Base-by-base conservation (phyloP, 2,888 invertebrate species). In the Ceratothoa steindachneri region DNA sequence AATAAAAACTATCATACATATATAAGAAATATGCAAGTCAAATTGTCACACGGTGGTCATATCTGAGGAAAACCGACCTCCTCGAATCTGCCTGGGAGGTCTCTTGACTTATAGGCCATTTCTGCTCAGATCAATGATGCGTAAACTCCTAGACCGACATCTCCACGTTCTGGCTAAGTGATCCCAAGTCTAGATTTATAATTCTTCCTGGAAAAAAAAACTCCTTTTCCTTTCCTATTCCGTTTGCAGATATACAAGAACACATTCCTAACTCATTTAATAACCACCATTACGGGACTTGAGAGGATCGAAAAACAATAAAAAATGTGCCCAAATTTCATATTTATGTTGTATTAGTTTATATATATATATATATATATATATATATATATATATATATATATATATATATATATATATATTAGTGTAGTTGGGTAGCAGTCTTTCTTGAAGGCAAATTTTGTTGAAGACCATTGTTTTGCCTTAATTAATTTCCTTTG, bases 321-420 rank as follows among this genome's bases (percentile, higher is more conserved):
- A n/a, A n/a, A n/a, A n/a, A n/a, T n/a, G n/a, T n/a, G n/a, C n/a
- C n/a, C n/a, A n/a, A n/a, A n/a, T n/a, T n/a, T n/a, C n/a, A n/a
- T n/a, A n/a, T n/a, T n/a, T n/a, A n/a, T n/a, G n/a, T n/a, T 60
- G 27, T 60, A 3, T 60, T 12, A 22, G 22, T 60, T 12, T 60
- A 3, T 60, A 60, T 60, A 7, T 60, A 60, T 60, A 7, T 60
- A 60, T 4, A 7, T 60, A 60, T 60, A 7, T 60, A 60, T 60
- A 7, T 60, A 60, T 55, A 7, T 60, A 60, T 60, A 7, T 60
- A 60, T 60, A 7, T 60, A 60, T 7, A 41, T 60, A 7, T 60
- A 60, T 60, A 7, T 60, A 60, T 60, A 7, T 60, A 60, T 60
- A 60, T 60, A 7, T 60, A 60, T 60, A 7, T 60, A 60, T 60